These are phyloP conservation scores for Thaleichthys pacificus DNA, from an alignment of 2,797 vertebrate species.

Conservation along the genomic window DNA sequence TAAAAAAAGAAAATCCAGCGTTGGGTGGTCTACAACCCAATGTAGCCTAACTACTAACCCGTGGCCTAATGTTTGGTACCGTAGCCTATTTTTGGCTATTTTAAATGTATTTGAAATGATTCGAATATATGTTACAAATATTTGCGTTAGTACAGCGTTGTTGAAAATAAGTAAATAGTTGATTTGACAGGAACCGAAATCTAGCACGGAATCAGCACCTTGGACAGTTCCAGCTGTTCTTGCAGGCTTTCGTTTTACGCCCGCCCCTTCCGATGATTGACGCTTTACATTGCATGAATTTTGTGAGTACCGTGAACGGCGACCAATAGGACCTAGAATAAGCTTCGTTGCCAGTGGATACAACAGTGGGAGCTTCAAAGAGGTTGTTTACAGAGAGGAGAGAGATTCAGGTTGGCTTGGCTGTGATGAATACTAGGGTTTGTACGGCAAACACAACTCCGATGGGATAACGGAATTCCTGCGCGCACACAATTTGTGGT, in stretches of 20 bases:
- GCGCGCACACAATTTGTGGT: slow-evolving; percentile 33
- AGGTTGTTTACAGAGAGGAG: slow-evolving; percentile 49
- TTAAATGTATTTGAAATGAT: too few relatives aligned
- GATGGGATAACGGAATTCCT: slow-evolving; percentile 63
- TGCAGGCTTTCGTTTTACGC: background rate
- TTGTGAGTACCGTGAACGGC: slow-evolving; percentile 34
- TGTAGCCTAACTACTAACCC: too few relatives aligned
- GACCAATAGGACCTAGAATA: slow-evolving; percentile 57
- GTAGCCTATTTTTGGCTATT: too few relatives aligned
- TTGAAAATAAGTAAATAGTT: too few relatives aligned
- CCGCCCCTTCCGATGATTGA: slow-evolving; percentile 45
- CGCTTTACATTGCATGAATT: slow-evolving; percentile 26
- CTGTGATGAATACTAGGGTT: slow-evolving; percentile 53
- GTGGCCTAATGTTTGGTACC: too few relatives aligned
- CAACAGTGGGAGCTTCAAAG: slow-evolving; percentile 61
- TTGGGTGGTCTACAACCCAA: too few relatives aligned
- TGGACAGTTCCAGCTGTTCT: slow-evolving; percentile 60
- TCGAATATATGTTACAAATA: too few relatives aligned
- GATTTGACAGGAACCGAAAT: background rate
- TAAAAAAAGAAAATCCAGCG: too few relatives aligned
- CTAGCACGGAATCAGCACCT: slow-evolving; percentile 55
- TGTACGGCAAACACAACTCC: slow-evolving; percentile 41
- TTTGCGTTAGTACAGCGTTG: too few relatives aligned
- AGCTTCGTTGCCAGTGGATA: slow-evolving; percentile 54
- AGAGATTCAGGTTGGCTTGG: slow-evolving; percentile 44